Percentiles rank a stretch among this genome's conserved stretches.
phyloP scores from a whole-genome alignment of 1,140 invertebrate species.

The Calliopsis andreniformis region DNA sequence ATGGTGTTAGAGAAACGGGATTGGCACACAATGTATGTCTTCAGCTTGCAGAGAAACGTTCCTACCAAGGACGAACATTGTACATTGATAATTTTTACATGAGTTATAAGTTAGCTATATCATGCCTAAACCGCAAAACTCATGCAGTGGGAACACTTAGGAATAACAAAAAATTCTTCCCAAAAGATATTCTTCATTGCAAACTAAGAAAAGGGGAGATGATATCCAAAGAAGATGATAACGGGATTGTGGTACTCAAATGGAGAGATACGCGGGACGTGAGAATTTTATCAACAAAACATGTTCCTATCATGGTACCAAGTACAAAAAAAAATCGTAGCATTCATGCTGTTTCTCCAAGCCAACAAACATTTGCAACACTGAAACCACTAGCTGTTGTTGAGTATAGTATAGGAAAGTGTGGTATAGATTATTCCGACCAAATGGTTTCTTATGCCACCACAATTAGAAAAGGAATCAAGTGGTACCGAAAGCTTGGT shows the following conservation, averaged over 20 bases:
- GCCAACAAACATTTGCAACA: conserved; percentile 30
- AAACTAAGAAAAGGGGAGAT: conserved; percentile 76
- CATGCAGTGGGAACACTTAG: conserved; percentile 79
- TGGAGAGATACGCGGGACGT: conserved; percentile 67
- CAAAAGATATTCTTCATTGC: conserved; percentile 54
- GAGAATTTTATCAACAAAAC: conserved; percentile 64
- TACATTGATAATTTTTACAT: conserved; percentile 64
- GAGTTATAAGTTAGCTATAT: conserved; percentile 50
- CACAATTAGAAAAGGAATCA: conserved; percentile 66
- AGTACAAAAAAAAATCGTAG: conserved; percentile 38
- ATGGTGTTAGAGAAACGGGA: conserved; percentile 40
- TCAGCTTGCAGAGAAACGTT: conserved; percentile 51
- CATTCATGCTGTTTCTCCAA: conserved; percentile 46
- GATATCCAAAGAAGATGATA: conserved; percentile 70
- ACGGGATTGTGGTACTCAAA: conserved; percentile 70
- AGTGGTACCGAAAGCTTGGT: conserved; percentile 73
- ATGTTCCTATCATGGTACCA: conserved; percentile 41
- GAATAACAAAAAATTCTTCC: conserved; percentile 70
- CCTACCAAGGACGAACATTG: conserved; percentile 59
- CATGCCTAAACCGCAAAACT: conserved; percentile 73
- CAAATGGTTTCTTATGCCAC: conserved; percentile 73
- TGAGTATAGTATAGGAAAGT: conserved; percentile 77
- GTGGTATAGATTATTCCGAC: conserved; percentile 57
- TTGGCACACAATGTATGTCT: conserved; percentile 51
- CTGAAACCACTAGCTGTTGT: conserved; percentile 74